These are phyloP conservation scores for Pecten maximus DNA, from an alignment of 2,888 invertebrate species.

Conservation along the genomic window DNA sequence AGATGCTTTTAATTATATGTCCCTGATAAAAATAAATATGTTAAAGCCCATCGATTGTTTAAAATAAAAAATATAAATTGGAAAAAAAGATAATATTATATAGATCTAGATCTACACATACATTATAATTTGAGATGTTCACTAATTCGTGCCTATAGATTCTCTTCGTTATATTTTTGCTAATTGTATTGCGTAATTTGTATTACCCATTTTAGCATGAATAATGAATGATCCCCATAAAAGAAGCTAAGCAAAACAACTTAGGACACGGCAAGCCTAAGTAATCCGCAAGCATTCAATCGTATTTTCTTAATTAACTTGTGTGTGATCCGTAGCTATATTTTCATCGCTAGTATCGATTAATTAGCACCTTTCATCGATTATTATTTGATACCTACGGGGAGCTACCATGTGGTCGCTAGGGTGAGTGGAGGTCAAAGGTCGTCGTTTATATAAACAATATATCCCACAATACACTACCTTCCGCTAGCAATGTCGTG, in stretches of 20 bases:
- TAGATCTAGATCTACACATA: too few species aligned
- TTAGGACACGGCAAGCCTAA: not conserved
- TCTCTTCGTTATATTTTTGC: not conserved
- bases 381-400: not conserved
- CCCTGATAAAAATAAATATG: too few species aligned
- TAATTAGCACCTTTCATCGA: conserved; percentile 15
- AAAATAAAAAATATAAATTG: too few species aligned
- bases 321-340: not conserved
- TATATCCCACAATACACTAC: conserved; percentile 28
- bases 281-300: not conserved
- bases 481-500: conserved; percentile 22
- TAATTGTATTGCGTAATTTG: not conserved
- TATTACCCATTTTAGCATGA: not conserved
- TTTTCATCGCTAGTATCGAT: not conserved
- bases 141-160: not conserved
- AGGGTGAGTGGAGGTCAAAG: conserved; percentile 19
- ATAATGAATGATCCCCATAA: not conserved
- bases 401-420: conserved; percentile 23
- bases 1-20: too few species aligned
- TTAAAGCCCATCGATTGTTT: too few species aligned
- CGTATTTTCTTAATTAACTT: not conserved
- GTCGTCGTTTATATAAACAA: conserved; percentile 35
- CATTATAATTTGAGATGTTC: too few species aligned
- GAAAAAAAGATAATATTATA: too few species aligned
- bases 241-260: not conserved